phyloP scores from a whole-genome alignment of 2,797 vertebrate species.

The Anableps anableps region DNA sequence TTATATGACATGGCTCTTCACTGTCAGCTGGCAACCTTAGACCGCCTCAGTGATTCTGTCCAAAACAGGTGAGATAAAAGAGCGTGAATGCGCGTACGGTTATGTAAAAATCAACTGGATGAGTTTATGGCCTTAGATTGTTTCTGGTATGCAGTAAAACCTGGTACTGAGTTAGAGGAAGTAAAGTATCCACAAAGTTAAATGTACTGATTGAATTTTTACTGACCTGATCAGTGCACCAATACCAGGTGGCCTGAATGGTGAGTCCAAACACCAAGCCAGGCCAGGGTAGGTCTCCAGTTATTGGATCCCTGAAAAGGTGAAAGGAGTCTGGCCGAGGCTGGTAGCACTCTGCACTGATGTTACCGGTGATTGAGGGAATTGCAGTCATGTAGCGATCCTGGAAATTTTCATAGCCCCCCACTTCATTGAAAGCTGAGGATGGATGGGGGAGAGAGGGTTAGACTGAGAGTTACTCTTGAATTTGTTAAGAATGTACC shows the following conservation, averaged over 20 bases:
- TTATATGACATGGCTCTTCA: slow-evolving; percentile 1
- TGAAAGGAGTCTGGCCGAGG: slow-evolving; percentile 90
- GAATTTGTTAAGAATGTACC: neutral
- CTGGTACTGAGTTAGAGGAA: neutral
- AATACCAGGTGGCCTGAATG: slow-evolving; percentile 90
- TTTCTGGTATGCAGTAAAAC: slow-evolving; percentile 4
- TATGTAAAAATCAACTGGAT: slow-evolving; percentile 26
- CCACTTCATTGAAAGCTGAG: slow-evolving; percentile 83
- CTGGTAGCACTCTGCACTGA: slow-evolving; percentile 79
- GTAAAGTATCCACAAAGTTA: neutral
- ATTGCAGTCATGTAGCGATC: slow-evolving; percentile 86
- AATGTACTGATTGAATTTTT: neutral
- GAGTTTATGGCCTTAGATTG: slow-evolving; percentile 26
- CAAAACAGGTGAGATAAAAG: slow-evolving; percentile 32
- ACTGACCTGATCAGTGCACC: slow-evolving; percentile 93
- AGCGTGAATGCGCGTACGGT: neutral
- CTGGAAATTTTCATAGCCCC: slow-evolving; percentile 86
- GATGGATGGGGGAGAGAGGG: neutral
- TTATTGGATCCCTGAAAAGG: slow-evolving; percentile 86
- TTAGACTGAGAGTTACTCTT: neutral
- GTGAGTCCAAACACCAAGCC: slow-evolving; percentile 88
- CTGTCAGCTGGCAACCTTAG: slow-evolving; percentile 10
- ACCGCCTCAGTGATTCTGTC: slow-evolving; percentile 25
- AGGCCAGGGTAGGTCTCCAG: slow-evolving; percentile 92
- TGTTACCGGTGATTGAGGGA: slow-evolving; percentile 60